Evolutionary conservation across 2,113 vertebrate species (phyloP).

Genomic region (Gambusia affinis): DNA sequence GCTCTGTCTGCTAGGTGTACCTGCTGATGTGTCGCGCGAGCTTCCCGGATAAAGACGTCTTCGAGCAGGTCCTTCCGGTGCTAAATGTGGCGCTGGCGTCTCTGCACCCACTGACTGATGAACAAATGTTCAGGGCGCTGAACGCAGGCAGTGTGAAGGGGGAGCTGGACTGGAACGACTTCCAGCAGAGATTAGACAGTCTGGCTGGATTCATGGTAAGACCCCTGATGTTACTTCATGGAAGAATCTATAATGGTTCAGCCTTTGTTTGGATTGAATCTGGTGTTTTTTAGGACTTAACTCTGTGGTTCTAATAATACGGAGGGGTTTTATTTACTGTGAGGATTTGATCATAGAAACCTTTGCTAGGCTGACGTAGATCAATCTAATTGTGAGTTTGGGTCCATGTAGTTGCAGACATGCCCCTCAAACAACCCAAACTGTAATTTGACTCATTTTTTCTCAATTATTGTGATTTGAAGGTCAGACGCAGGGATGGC

Average conservation of each 20-base stretch:
- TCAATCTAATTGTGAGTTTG: no score
- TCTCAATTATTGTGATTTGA: background rate
- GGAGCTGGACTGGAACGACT: constrained; percentile 92
- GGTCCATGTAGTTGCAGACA: no score
- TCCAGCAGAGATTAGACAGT: constrained; percentile 91
- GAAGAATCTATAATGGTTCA: constrained; percentile 8
- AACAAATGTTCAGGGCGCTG: constrained; percentile 95
- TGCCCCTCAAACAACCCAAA: no score
- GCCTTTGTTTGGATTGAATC: constrained; percentile 15
- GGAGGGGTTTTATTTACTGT: background rate
- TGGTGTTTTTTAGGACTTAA: background rate
- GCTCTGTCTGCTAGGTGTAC: constrained; percentile 80
- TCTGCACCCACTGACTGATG: constrained; percentile 95
- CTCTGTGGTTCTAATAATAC: background rate
- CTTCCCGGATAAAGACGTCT: constrained; percentile 89
- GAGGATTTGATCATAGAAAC: background rate
- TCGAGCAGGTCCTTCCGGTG: constrained; percentile 90
- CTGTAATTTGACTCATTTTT: background rate
- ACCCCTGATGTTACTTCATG: constrained; percentile 21
- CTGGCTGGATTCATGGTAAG: constrained; percentile 93
- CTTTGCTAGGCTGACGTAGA: background rate
- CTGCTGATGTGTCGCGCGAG: constrained; percentile 94
- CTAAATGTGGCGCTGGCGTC: constrained; percentile 93
- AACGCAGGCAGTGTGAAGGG: constrained; percentile 88
- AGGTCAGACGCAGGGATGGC: constrained; percentile 90